Percentiles rank a stretch among this genome's conserved stretches.
These are phyloP conservation scores for Characodon lateralis DNA, from an alignment of 2,797 vertebrate species.

Conservation along the genomic window DNA sequence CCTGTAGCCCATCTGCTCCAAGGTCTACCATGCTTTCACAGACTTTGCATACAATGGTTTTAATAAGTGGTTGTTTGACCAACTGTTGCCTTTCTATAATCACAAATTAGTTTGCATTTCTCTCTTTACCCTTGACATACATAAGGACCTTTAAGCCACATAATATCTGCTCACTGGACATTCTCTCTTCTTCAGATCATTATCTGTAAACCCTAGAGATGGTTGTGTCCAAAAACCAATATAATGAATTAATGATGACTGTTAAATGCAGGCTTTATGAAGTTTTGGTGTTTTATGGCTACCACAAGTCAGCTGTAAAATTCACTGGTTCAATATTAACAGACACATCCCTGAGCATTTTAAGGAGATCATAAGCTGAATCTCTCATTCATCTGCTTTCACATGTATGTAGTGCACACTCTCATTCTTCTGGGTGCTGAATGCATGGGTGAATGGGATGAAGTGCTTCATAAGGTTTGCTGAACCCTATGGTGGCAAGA, in stretches of 20 bases:
- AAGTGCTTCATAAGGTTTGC: constrained; percentile 50
- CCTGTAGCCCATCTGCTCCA: too few relatives aligned
- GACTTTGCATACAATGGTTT: too few relatives aligned
- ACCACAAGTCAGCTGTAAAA: constrained; percentile 2
- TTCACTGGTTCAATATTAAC: constrained; percentile 18
- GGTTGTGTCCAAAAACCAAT: too few relatives aligned
- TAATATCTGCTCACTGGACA: too few relatives aligned
- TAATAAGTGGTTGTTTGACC: too few relatives aligned
- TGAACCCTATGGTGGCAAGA: constrained; percentile 43
- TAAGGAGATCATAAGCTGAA: constrained; percentile 45
- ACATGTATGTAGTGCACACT: constrained; percentile 35
- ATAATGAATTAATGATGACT: not conserved
- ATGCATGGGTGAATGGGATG: constrained; percentile 44
- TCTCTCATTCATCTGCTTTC: constrained; percentile 42
- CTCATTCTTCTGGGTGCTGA: constrained; percentile 43
- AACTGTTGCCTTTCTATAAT: too few relatives aligned
- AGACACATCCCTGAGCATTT: constrained; percentile 27
- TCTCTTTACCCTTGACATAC: too few relatives aligned
- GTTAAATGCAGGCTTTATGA: not conserved
- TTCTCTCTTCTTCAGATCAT: too few relatives aligned
- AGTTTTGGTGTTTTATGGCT: not conserved
- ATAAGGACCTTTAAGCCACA: too few relatives aligned
- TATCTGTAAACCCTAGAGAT: too few relatives aligned
- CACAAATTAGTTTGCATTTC: too few relatives aligned
- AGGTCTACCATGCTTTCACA: too few relatives aligned